phyloP scores from a whole-genome alignment of 2,888 invertebrate genomes.

The Agonopterix arenella region DNA sequence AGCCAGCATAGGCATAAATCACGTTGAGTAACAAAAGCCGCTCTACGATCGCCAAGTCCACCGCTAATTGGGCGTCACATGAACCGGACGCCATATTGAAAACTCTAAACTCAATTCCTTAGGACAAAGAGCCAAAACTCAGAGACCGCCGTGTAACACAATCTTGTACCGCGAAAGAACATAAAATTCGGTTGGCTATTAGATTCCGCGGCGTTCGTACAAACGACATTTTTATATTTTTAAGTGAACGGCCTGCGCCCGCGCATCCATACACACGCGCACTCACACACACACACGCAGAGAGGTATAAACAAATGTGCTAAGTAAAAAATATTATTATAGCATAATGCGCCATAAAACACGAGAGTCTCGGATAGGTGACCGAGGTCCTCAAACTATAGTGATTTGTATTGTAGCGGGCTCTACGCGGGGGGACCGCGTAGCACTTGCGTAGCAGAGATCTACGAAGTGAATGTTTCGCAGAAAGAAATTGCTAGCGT shows the following conservation, averaged over 20 bases:
- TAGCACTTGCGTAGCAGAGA: conserved; percentile 26
- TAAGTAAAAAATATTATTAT: conserved; percentile 76
- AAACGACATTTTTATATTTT: conserved; percentile 56
- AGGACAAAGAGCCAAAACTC: conserved; percentile 39
- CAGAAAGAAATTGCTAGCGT: no score
- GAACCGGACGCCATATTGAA: conserved; percentile 34
- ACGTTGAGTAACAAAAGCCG: conserved; percentile 54
- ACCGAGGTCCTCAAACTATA: conserved; percentile 48
- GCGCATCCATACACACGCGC: conserved; percentile 31
- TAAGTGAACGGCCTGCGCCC: conserved; percentile 28
- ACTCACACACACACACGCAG: conserved; percentile 15
- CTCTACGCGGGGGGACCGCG: conserved; percentile 20
- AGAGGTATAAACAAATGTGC: conserved; percentile 62
- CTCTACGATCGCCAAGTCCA: conserved; percentile 32
- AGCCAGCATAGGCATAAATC: conserved; percentile 58
- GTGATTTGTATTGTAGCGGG: conserved; percentile 8
- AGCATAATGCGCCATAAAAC: conserved; percentile 72
- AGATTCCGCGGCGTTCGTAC: conserved; percentile 45
- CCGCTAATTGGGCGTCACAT: conserved; percentile 32
- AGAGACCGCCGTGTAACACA: conserved; percentile 49
- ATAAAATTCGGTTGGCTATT: conserved; percentile 58
- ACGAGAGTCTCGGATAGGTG: conserved; percentile 39
- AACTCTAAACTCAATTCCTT: conserved; percentile 35
- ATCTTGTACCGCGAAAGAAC: conserved; percentile 63
- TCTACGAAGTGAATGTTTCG: neutral